A percentile compares a stretch with the other conserved stretches of the same genome.
These are phyloP conservation scores for Stramonita haemastoma DNA, from an alignment of 2,888 invertebrate species.

Conservation along the genomic window DNA sequence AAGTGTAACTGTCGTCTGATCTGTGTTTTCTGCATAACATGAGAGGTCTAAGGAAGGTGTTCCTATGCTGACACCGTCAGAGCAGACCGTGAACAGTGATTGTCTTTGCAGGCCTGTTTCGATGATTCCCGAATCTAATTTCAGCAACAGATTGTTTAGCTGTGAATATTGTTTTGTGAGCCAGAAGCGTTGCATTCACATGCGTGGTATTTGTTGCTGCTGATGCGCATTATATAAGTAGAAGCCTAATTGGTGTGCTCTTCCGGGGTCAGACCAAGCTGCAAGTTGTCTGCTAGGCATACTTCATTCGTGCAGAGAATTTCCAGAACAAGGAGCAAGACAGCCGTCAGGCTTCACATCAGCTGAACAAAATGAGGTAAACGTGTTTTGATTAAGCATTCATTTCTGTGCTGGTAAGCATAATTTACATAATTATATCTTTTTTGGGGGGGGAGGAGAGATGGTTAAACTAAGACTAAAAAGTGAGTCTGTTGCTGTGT, in stretches of 20 bases:
- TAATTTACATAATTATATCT: no score
- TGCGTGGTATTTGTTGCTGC: not conserved
- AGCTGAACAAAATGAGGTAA: slow-evolving; percentile 18
- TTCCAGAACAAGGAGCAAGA: not conserved
- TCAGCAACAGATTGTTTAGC: slow-evolving; percentile 6
- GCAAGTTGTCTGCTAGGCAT: slow-evolving; percentile 7
- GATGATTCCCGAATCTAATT: not conserved
- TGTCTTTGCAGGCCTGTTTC: not conserved
- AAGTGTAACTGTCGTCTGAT: not conserved
- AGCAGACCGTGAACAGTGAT: not conserved
- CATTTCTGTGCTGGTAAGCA: no score
- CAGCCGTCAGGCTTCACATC: not conserved
- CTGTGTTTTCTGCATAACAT: not conserved
- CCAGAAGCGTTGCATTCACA: not conserved
- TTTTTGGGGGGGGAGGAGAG: no score
- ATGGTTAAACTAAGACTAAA: no score
- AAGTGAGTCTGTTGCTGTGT: no score
- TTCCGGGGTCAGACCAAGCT: not conserved
- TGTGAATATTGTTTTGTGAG: not conserved
- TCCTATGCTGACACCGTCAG: not conserved
- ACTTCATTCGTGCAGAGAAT: not conserved
- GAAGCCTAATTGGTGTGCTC: not conserved
- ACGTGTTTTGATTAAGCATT: no score
- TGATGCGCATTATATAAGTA: not conserved
- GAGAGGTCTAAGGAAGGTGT: not conserved